These are phyloP conservation scores for Miltochrista miniata DNA, from an alignment of 2,888 invertebrate species.

Conservation along the genomic window DNA sequence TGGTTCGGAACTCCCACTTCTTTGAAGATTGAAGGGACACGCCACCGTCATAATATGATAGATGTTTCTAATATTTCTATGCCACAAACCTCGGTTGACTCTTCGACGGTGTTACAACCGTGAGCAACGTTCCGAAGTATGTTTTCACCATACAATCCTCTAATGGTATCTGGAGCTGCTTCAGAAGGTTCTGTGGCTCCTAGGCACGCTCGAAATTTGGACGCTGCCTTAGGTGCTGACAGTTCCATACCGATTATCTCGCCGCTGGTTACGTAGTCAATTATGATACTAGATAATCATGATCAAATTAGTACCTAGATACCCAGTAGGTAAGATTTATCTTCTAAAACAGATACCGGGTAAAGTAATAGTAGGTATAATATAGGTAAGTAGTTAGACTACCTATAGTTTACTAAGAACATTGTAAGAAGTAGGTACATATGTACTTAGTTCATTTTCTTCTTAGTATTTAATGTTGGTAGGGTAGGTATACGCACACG, in stretches of 20 bases:
- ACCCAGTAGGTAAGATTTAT: too few species aligned
- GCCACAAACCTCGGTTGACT: conserved; percentile 67
- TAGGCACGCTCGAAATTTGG: conserved; percentile 85
- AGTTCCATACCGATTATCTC: conserved; percentile 90
- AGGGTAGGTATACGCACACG: too few species aligned
- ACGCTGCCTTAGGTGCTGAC: conserved; percentile 87
- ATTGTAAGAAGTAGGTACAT: too few species aligned
- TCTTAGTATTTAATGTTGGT: too few species aligned
- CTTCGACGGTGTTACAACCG: conserved; percentile 85
- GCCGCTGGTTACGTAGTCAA: conserved; percentile 87
- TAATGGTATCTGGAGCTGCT: conserved; percentile 85
- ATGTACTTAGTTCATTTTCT: too few species aligned
- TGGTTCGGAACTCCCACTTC: too few species aligned
- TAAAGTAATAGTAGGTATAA: too few species aligned
- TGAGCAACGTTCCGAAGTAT: conserved; percentile 87
- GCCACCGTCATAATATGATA: too few species aligned
- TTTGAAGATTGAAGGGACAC: too few species aligned
- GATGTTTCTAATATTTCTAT: background rate
- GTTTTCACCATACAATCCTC: conserved; percentile 87
- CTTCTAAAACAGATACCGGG: too few species aligned
- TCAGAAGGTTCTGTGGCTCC: conserved; percentile 86
- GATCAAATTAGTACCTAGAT: background rate
- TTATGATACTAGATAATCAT: conserved; percentile 71
- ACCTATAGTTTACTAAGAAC: too few species aligned
- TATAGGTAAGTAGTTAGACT: too few species aligned